These are phyloP conservation scores for Smithornis capensis DNA, from an alignment of 2,113 vertebrate species.

Conservation along the genomic window DNA sequence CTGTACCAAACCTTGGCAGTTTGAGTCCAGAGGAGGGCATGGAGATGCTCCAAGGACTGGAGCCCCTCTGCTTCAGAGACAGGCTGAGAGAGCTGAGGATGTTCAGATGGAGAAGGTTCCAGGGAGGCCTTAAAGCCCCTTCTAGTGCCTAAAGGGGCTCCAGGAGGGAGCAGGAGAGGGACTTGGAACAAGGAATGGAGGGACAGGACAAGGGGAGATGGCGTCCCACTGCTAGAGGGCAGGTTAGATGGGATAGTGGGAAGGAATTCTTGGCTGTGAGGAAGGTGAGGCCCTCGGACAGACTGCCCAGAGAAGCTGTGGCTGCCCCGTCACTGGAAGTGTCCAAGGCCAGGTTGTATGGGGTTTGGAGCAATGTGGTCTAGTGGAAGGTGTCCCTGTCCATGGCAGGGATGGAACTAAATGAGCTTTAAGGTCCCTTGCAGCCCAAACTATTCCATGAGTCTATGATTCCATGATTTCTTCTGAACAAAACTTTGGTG, in stretches of 20 bases:
- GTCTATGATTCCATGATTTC: neutral
- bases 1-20: neutral
- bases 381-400: neutral
- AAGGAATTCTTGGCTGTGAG: neutral
- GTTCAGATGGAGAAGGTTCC: neutral
- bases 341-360: neutral
- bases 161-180: neutral
- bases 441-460: neutral
- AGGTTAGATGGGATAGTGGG: neutral
- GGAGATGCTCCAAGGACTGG: neutral
- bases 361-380: neutral
- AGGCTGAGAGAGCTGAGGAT: neutral
- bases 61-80: neutral
- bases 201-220: neutral
- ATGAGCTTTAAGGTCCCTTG: fast-evolving
- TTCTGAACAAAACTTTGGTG: neutral
- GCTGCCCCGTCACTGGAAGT: neutral
- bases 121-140: neutral
- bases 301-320: neutral
- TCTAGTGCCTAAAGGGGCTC: neutral
- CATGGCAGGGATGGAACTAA: neutral
- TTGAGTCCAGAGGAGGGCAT: neutral
- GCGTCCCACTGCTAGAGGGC: neutral
- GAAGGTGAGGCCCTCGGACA: neutral
- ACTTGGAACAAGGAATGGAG: neutral